Conservation (phyloP, 2,113 vertebrate species). For the Hymenochirus boettgeri region DNA sequence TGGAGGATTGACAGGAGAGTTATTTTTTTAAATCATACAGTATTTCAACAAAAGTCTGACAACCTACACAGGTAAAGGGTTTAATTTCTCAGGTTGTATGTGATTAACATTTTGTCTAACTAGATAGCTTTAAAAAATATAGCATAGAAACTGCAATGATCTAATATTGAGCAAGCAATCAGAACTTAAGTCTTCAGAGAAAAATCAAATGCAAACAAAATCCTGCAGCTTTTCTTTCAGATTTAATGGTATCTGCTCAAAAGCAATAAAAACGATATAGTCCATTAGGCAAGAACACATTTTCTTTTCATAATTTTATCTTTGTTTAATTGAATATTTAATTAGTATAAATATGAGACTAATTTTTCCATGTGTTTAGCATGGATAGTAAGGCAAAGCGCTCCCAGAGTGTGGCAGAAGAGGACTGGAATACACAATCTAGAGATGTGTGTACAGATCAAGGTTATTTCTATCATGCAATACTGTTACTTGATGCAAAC, state of each 20-base stretch:
- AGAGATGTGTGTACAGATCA: conserved; percentile 39
- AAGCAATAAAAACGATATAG: conserved; percentile 65
- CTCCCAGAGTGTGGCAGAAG: conserved; percentile 43
- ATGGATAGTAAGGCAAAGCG: conserved; percentile 59
- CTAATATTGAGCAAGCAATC: conserved; percentile 47
- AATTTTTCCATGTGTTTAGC: conserved; percentile 57
- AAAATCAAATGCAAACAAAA: conserved; percentile 43
- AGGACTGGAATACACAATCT: conserved; percentile 49
- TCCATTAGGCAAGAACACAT: conserved; percentile 73
- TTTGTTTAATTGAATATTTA: conserved; percentile 80
- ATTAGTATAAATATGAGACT: conserved; percentile 67
- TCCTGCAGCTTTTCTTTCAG: conserved; percentile 40
- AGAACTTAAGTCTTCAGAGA: conserved; percentile 8
- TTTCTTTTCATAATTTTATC: conserved; percentile 66
- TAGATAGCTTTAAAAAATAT: background rate
- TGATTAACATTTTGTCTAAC: background rate
- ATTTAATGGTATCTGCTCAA: conserved; percentile 60
- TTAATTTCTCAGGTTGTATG: background rate
- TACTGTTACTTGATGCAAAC: too few relatives aligned
- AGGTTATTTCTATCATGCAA: too few relatives aligned
- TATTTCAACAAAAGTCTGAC: too few relatives aligned
- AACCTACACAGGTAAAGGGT: background rate
- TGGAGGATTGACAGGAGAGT: too few relatives aligned
- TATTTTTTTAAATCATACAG: too few relatives aligned
- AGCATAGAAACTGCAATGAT: background rate